Percentiles rank a stretch among this genome's conserved stretches.
phyloP scores from a whole-genome alignment of 2,113 vertebrate species.

The Oryzias curvinotus region DNA sequence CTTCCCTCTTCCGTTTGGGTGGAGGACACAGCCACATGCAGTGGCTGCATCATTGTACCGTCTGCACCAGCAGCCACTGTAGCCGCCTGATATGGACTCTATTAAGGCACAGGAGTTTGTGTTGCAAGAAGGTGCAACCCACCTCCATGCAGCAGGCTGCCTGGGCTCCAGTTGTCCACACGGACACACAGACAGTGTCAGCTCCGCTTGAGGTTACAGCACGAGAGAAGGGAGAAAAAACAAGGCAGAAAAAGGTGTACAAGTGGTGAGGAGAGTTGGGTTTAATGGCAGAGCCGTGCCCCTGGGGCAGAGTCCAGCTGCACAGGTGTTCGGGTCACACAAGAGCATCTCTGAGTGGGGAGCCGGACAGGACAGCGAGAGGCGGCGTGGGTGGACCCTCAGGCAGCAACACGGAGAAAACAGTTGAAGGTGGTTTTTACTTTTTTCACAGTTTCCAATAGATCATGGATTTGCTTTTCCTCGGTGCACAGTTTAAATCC shows the following conservation, averaged over 20 bases:
- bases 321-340: conserved; percentile 24
- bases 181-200: conserved; percentile 27
- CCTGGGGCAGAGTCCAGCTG: conserved; percentile 22
- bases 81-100: conserved; percentile 46
- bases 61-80: conserved; percentile 25
- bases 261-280: conserved; percentile 25
- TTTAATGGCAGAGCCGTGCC: conserved; percentile 53
- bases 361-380: neutral
- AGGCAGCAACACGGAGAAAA: too few relatives aligned
- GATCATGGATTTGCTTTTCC: too few relatives aligned
- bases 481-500: too few relatives aligned
- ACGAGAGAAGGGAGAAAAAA: conserved; percentile 8
- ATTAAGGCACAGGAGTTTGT: conserved; percentile 55
- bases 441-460: too few relatives aligned
- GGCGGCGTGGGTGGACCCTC: conserved; percentile 8
- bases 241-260: conserved; percentile 10
- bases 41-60: conserved; percentile 31
- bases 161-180: conserved; percentile 14
- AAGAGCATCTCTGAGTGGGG: conserved; percentile 30
- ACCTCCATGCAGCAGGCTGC: conserved; percentile 28
- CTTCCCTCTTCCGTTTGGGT: conserved; percentile 26
- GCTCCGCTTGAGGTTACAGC: conserved; percentile 24
- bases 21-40: conserved; percentile 41
- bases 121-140: conserved; percentile 49
- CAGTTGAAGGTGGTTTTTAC: too few relatives aligned